Conservation (phyloP, 2,113 vertebrate genomes). For the Notarius lentiginosus region DNA sequence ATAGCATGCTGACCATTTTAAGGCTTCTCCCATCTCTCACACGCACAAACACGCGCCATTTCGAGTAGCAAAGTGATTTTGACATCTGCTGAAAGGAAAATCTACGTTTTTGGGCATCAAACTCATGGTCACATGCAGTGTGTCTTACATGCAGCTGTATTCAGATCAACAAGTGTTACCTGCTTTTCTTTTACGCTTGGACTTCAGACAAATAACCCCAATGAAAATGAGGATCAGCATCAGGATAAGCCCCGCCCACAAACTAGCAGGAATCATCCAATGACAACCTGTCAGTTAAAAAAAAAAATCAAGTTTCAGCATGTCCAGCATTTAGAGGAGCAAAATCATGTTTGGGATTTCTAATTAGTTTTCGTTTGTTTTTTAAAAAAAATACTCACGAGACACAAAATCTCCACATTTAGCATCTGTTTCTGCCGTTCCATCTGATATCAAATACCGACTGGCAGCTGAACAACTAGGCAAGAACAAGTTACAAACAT, state of each 20-base stretch:
- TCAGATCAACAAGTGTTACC: not conserved
- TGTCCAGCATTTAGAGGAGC: not conserved
- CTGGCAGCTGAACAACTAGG: not conserved
- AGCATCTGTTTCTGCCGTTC: not conserved
- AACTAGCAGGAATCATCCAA: conserved; percentile 26
- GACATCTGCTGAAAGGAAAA: too few relatives aligned
- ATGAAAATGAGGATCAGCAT: not conserved
- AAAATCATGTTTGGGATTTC: not conserved
- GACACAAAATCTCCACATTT: not conserved
- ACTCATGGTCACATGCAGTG: not conserved
- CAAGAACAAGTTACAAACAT: not conserved
- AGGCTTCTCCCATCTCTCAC: not conserved
- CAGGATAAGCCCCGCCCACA: conserved; percentile 26
- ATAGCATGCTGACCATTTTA: not conserved
- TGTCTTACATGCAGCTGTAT: not conserved
- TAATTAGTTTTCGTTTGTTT: too few relatives aligned
- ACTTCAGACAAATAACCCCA: not conserved
- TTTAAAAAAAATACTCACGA: conserved; percentile 12
- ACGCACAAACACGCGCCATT: not conserved
- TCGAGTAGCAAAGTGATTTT: too few relatives aligned
- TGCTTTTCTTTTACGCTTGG: not conserved
- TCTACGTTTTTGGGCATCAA: too few relatives aligned
- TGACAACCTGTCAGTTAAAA: not conserved
- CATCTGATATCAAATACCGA: not conserved
- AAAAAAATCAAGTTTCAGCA: not conserved